Percentiles rank a stretch among this genome's conserved stretches.
phyloP scores from a whole-genome alignment of 2,888 invertebrate species.

The Tineola bisselliella region DNA sequence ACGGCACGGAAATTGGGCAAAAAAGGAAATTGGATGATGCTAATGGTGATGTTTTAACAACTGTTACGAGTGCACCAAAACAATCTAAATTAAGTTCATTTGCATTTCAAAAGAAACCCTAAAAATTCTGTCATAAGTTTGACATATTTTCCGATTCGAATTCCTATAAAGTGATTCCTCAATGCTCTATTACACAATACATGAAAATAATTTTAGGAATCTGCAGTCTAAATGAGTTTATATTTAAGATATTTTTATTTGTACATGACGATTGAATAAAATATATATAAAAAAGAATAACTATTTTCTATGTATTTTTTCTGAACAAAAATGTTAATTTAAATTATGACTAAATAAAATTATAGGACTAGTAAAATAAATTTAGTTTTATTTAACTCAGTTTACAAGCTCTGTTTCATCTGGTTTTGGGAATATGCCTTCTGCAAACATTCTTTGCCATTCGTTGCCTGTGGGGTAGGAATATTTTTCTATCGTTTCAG shows the following conservation, averaged over 20 bases:
- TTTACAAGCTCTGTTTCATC: conserved; percentile 53
- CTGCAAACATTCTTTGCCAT: conserved; percentile 76
- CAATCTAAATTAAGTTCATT: conserved; percentile 62
- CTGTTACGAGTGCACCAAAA: conserved; percentile 40
- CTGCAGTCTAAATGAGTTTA: too few relatives aligned
- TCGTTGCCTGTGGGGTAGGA: conserved; percentile 81
- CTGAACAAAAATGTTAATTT: not conserved
- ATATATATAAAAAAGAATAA: too few relatives aligned
- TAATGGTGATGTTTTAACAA: conserved; percentile 26
- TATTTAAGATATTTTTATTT: too few relatives aligned
- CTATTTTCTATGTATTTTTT: too few relatives aligned
- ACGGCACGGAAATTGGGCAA: conserved; percentile 26
- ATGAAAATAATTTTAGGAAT: too few relatives aligned
- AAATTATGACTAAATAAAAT: conserved; percentile 22
- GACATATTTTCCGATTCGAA: too few relatives aligned
- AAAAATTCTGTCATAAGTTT: too few relatives aligned
- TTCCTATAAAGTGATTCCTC: too few relatives aligned
- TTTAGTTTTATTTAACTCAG: not conserved
- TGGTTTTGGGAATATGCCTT: conserved; percentile 67
- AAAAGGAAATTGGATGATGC: conserved; percentile 49
- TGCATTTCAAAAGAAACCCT: conserved; percentile 41
- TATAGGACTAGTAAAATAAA: not conserved
- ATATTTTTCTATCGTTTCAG: conserved; percentile 73
- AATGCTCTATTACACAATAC: too few relatives aligned
- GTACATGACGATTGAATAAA: too few relatives aligned